These are phyloP conservation scores for Synanthedon tipuliformis DNA, from an alignment of 2,888 invertebrate genomes.

Conservation along the genomic window DNA sequence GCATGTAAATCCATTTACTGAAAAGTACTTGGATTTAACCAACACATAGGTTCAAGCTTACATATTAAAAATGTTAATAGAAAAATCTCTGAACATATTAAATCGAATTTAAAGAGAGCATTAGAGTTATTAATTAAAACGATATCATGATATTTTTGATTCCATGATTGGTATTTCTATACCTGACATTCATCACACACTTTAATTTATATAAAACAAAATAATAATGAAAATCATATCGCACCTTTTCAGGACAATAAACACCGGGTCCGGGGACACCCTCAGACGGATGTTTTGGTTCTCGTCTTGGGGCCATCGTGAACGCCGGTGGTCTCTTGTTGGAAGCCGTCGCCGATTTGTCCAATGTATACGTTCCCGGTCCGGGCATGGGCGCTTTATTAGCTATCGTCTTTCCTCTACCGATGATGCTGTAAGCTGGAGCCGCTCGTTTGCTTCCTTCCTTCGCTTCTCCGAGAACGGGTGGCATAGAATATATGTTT, in stretches of 20 bases:
- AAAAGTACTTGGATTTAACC: too few relatives aligned
- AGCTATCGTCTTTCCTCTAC: constrained; percentile 76
- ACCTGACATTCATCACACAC: too few relatives aligned
- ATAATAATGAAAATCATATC: background rate
- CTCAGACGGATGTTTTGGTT: constrained; percentile 41
- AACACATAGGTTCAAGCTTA: too few relatives aligned
- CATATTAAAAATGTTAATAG: too few relatives aligned
- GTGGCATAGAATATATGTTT: constrained; percentile 89
- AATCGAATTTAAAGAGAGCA: too few relatives aligned
- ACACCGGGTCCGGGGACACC: constrained; percentile 72
- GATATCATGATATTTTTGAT: too few relatives aligned
- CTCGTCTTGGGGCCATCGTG: constrained; percentile 79
- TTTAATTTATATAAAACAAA: background rate
- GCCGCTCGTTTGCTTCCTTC: constrained; percentile 75
- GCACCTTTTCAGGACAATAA: constrained; percentile 75
- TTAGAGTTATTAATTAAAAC: too few relatives aligned
- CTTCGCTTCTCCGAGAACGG: constrained; percentile 74
- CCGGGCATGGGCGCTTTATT: constrained; percentile 75
- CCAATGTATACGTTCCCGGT: constrained; percentile 81
- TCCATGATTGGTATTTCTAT: too few relatives aligned
- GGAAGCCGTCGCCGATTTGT: constrained; percentile 58
- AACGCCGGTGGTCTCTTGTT: constrained; percentile 79
- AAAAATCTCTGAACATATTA: too few relatives aligned
- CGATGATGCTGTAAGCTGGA: constrained; percentile 89
- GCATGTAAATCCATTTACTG: too few relatives aligned